phyloP scores from a whole-genome alignment of 2,113 vertebrate species.

The Electrona antarctica region DNA sequence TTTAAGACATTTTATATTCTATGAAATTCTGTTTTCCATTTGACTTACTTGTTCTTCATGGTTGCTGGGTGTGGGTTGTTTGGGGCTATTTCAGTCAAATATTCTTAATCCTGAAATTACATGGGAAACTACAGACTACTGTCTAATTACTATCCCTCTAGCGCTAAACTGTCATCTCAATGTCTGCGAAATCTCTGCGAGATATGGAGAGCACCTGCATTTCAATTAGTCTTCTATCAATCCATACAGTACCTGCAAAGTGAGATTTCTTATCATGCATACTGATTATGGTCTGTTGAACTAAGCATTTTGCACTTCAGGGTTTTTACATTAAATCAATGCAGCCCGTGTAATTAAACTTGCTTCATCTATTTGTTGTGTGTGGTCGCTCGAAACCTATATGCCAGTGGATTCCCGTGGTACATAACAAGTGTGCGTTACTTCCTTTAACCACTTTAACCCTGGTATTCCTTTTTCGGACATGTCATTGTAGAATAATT shows the following conservation, averaged over 20 bases:
- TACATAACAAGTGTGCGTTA: background rate
- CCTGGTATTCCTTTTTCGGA: background rate
- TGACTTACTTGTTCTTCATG: slow-evolving; percentile 45
- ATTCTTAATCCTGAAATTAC: slow-evolving; percentile 55
- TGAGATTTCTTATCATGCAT: slow-evolving; percentile 46
- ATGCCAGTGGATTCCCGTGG: slow-evolving; percentile 20
- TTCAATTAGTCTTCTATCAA: slow-evolving; percentile 42
- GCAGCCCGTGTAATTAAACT: slow-evolving; percentile 59
- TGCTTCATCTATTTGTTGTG: slow-evolving; percentile 42
- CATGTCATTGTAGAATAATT: slow-evolving; percentile 1
- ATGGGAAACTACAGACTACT: slow-evolving; percentile 44
- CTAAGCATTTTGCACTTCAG: slow-evolving; percentile 34
- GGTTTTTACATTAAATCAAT: slow-evolving; percentile 68
- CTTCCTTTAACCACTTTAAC: too few relatives aligned
- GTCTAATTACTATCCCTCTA: slow-evolving; percentile 53
- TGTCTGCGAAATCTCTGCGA: slow-evolving; percentile 22
- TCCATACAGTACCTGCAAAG: slow-evolving; percentile 36
- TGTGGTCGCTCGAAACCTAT: slow-evolving; percentile 29
- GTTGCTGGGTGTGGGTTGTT: slow-evolving; percentile 37
- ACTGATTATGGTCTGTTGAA: slow-evolving; percentile 43
- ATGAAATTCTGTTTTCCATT: background rate
- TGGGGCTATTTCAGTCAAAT: slow-evolving; percentile 23
- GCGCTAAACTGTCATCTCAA: slow-evolving; percentile 49
- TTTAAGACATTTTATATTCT: slow-evolving; percentile 4
- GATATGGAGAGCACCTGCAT: slow-evolving; percentile 38